A percentile compares a stretch with the other conserved stretches of the same genome.
phyloP scores from a whole-genome alignment of 2,888 invertebrate species.

The Elegia similella region DNA sequence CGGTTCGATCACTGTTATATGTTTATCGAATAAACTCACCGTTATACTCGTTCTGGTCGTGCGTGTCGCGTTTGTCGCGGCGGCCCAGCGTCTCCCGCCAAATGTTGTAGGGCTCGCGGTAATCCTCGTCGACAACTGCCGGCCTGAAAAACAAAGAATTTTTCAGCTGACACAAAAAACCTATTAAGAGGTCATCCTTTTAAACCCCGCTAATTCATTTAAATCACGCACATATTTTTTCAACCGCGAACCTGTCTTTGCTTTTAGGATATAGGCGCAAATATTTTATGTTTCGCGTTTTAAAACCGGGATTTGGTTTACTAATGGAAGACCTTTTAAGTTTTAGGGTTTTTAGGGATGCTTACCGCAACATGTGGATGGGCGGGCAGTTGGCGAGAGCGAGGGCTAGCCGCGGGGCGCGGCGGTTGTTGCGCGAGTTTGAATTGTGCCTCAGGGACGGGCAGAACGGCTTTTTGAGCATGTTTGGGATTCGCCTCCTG shows the following conservation, averaged over 20 bases:
- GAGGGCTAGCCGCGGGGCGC: slow-evolving; percentile 67
- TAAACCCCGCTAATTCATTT: slow-evolving; percentile 27
- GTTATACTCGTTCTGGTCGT: slow-evolving; percentile 73
- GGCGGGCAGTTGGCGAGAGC: slow-evolving; percentile 73
- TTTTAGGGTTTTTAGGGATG: neutral
- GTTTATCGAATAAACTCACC: slow-evolving; percentile 42
- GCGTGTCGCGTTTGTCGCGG: slow-evolving; percentile 60
- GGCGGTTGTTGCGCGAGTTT: slow-evolving; percentile 65
- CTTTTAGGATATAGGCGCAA: slow-evolving; percentile 8
- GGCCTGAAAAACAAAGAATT: slow-evolving; percentile 51
- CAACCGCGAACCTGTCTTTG: neutral
- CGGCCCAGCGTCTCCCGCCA: slow-evolving; percentile 74
- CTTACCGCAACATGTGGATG: slow-evolving; percentile 71
- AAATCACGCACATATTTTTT: slow-evolving; percentile 25
- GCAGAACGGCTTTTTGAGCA: slow-evolving; percentile 75
- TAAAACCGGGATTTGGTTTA: neutral
- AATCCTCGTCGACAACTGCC: slow-evolving; percentile 75
- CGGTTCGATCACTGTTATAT: neutral
- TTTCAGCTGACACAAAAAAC: slow-evolving; percentile 26
- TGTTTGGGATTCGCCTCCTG: slow-evolving; percentile 61
- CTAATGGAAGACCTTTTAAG: slow-evolving; percentile 1
- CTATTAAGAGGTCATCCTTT: slow-evolving; percentile 27
- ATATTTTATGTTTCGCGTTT: neutral
- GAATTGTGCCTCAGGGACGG: slow-evolving; percentile 61
- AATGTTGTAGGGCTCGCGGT: slow-evolving; percentile 74